Evolutionary conservation across 2,888 invertebrate genomes (phyloP), one percentile per base, ranked within the genome.

Genomic region (Papilio gigon): DNA sequence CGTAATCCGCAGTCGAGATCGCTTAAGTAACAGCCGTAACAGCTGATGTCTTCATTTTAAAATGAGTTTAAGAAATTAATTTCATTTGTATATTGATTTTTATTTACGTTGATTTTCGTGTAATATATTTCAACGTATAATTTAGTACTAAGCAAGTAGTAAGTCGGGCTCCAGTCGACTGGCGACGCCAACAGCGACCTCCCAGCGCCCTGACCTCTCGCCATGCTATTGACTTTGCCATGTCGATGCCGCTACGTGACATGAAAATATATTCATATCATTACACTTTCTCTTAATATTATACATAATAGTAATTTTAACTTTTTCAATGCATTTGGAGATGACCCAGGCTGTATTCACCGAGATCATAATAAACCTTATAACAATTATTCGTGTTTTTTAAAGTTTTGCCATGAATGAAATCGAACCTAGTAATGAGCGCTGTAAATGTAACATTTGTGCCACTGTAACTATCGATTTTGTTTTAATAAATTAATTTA

Each of bases 171-270:
- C 83, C 89, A 89, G 86, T 88, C 30, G 30, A 56, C 22, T 56
- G 47, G 47, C 47, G 47, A 47, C 47, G 22, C n/a, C n/a, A n/a
- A n/a, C n/a, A n/a, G 47, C 88, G 83, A 89, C 82, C 81, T 84
- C 84, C 85, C 82, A 75, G 76, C 80, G 80, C 83, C 82, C 78
- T 86, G 86, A 87, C 86, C 88, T 86, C 84, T 79, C 79, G 77
- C 79, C 80, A 80, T 79, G 78, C 78, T 88, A 88, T 88, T 86
- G 86, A 88, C 86, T 86, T 88, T 84, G 77, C 77, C 79, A 72
- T 70, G 71, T 72, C 66, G 67, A 71, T 69, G 42, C 27, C 22
- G 60, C 37, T 27, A 53, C 58, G 58, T 65, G 44, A 35, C 35
- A 65, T 44, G 44, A 44, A 65, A 65, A 59, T 65, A 65, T 44